phyloP scores from a whole-genome alignment of 2,888 invertebrate genomes.

The Melikaiella ostensackeni region DNA sequence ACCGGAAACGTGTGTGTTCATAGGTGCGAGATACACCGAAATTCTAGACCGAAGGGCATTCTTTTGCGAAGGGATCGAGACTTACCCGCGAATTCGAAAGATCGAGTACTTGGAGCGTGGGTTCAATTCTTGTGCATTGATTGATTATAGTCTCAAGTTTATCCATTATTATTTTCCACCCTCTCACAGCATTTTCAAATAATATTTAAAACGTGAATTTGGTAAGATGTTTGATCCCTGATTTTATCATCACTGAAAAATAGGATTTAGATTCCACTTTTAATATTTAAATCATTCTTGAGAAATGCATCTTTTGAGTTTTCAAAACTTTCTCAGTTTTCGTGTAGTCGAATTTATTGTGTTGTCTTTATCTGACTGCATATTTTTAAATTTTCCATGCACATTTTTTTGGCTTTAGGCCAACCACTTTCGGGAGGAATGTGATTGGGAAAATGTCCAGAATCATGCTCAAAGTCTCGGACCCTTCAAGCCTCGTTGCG shows the following conservation, averaged over 20 bases:
- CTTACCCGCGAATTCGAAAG: neutral
- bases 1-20: conserved; percentile 46
- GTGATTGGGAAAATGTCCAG: conserved; percentile 11
- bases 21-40: conserved; percentile 17
- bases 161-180: neutral
- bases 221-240: neutral
- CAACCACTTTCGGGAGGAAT: conserved; percentile 2
- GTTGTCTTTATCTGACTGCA: neutral
- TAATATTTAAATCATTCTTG: neutral
- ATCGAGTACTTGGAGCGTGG: conserved; percentile 23
- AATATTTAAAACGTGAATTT: conserved; percentile 8
- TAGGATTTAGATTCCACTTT: neutral
- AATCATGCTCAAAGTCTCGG: conserved; percentile 6
- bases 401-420: neutral
- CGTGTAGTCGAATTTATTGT: neutral
- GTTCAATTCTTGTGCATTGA: neutral
- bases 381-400: conserved; percentile 15
- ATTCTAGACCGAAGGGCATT: conserved; percentile 1
- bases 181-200: neutral
- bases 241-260: neutral
- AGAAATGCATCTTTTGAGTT: no score
- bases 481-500: neutral
- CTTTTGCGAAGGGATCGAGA: conserved; percentile 15
- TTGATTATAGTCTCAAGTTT: neutral
- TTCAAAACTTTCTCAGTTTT: no score